Percentiles rank a stretch among this genome's conserved stretches.
phyloP scores from a whole-genome alignment of 53 echinoderm and acorn worm genomes.

The Pentamera pediparva region DNA sequence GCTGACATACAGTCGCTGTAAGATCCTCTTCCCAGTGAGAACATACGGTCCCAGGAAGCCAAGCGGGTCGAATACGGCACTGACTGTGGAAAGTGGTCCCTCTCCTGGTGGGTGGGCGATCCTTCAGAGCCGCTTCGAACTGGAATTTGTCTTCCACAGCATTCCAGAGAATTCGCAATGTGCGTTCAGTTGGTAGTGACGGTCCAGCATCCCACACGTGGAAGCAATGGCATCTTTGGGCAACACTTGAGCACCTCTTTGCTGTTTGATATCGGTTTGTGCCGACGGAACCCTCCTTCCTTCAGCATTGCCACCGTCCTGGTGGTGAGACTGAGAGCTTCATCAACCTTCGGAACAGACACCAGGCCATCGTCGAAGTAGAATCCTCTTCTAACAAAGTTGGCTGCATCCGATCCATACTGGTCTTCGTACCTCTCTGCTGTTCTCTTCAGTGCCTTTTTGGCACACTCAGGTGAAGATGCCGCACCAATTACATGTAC shows the following conservation, averaged over 20 bases:
- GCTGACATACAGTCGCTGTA: too few relatives aligned
- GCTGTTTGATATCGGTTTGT: too few relatives aligned
- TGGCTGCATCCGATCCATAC: slow-evolving; percentile 19
- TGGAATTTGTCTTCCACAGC: slow-evolving; percentile 46
- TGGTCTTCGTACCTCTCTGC: slow-evolving; percentile 40
- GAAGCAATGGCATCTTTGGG: slow-evolving; percentile 21
- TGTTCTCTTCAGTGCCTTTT: slow-evolving; percentile 43
- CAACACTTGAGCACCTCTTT: slow-evolving; percentile 37
- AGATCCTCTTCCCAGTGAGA: too few relatives aligned
- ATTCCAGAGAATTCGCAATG: slow-evolving; percentile 54
- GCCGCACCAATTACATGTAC: slow-evolving; percentile 51
- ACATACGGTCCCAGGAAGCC: too few relatives aligned
- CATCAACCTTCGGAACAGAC: slow-evolving; percentile 24
- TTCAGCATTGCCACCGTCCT: slow-evolving; percentile 33
- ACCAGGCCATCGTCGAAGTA: too few relatives aligned
- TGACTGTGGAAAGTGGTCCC: too few relatives aligned
- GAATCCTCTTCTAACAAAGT: too few relatives aligned
- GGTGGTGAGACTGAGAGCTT: slow-evolving; percentile 36
- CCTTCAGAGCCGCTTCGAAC: too few relatives aligned
- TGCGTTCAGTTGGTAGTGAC: slow-evolving; percentile 39
- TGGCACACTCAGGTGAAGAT: slow-evolving; percentile 51
- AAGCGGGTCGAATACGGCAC: too few relatives aligned
- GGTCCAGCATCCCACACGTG: slow-evolving; percentile 12
- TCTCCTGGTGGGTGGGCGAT: too few relatives aligned
- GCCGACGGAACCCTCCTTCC: too few relatives aligned